phyloP scores from a whole-genome alignment of 2,113 vertebrate species.

The Amia ocellicauda region DNA sequence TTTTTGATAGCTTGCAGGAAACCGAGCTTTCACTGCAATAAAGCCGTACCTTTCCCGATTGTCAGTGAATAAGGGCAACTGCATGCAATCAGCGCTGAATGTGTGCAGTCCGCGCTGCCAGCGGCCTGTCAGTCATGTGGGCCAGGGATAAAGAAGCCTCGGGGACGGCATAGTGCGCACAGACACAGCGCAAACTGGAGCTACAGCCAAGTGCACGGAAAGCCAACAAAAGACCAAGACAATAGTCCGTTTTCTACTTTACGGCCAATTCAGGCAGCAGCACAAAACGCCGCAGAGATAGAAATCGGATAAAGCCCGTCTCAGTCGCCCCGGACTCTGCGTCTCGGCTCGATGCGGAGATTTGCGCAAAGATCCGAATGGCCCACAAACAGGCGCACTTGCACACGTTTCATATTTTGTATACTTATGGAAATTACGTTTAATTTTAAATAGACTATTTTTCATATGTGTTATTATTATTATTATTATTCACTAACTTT shows the following conservation, averaged over 20 bases:
- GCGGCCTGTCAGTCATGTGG: slow-evolving; percentile 74
- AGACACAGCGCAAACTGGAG: slow-evolving; percentile 34
- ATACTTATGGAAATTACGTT: too few species aligned
- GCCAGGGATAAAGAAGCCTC: slow-evolving; percentile 47
- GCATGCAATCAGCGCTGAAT: slow-evolving; percentile 71
- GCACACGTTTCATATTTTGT: too few species aligned
- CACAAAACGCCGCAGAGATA: slow-evolving; percentile 47
- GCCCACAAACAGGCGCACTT: too few species aligned
- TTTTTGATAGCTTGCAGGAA: slow-evolving; percentile 46
- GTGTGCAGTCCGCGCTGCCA: slow-evolving; percentile 54
- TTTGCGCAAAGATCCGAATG: too few species aligned
- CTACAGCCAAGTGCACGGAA: slow-evolving; percentile 62
- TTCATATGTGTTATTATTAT: neutral
- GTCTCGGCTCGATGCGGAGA: too few species aligned
- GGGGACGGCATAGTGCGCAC: slow-evolving; percentile 43
- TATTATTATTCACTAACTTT: too few species aligned
- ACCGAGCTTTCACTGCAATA: slow-evolving; percentile 58
- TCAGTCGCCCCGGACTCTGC: slow-evolving; percentile 11
- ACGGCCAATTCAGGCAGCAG: slow-evolving; percentile 30
- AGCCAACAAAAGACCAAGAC: slow-evolving; percentile 43
- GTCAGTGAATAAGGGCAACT: slow-evolving; percentile 74
- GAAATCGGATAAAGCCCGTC: slow-evolving; percentile 31
- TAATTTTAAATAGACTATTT: too few species aligned
- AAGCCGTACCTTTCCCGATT: slow-evolving; percentile 67
- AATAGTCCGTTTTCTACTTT: slow-evolving; percentile 41